phyloP scores from a whole-genome alignment of 2,888 invertebrate genomes.

The Hanleya hanleyi region DNA sequence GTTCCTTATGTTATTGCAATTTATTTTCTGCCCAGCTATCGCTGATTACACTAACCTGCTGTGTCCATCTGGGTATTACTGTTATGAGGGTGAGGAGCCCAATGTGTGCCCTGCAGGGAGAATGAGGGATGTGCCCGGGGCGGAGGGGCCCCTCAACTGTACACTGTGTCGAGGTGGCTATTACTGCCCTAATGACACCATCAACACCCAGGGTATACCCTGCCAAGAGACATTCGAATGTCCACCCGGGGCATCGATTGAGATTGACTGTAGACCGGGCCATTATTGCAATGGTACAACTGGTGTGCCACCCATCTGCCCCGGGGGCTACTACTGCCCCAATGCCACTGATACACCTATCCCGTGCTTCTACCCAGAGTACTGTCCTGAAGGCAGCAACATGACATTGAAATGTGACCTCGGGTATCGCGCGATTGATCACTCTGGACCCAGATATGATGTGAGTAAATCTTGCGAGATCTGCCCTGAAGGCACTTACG shows the following conservation, averaged over 20 bases:
- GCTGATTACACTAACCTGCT: constrained; percentile 53
- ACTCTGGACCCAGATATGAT: constrained; percentile 55
- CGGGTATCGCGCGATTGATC: constrained; percentile 59
- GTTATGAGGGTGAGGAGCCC: constrained; percentile 62
- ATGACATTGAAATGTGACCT: constrained; percentile 61
- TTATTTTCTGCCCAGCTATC: constrained; percentile 56
- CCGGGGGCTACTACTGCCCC: constrained; percentile 67
- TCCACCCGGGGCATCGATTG: constrained; percentile 59
- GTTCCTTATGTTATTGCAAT: no score
- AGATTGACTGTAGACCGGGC: constrained; percentile 59
- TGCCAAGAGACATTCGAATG: constrained; percentile 65
- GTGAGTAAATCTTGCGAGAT: constrained; percentile 53
- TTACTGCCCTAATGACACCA: constrained; percentile 65
- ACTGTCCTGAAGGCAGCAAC: constrained; percentile 67
- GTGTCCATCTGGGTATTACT: constrained; percentile 69
- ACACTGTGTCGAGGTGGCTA: constrained; percentile 59
- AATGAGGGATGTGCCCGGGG: constrained; percentile 62
- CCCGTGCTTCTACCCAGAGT: constrained; percentile 59
- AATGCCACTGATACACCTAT: constrained; percentile 60
- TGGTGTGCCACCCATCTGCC: constrained; percentile 63
- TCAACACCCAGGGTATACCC: constrained; percentile 62
- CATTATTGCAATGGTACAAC: constrained; percentile 63
- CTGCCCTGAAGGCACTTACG: constrained; percentile 67
- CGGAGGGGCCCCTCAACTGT: constrained; percentile 54
- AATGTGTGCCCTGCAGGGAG: constrained; percentile 66